Evolutionary conservation across 2,888 invertebrate species (phyloP), one percentile per base, ranked within the genome.

Genomic region (Cylloceria caligata): DNA sequence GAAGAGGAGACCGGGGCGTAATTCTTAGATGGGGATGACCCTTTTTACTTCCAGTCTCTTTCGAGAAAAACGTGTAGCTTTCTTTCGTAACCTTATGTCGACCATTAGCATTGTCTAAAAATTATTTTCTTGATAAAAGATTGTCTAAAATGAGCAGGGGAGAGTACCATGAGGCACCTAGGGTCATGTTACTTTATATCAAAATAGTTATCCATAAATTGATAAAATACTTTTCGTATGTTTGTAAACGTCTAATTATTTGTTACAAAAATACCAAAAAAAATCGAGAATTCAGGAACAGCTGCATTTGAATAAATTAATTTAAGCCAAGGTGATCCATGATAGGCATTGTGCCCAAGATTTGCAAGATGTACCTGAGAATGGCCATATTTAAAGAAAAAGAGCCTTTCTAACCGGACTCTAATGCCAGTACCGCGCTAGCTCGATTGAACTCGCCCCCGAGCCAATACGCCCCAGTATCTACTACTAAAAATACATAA

Each of bases 1-100:
- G 55, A 2, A 5, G 1, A 6, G 16, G n/a, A 27, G 30, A 57
- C 55, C 55, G 55, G 55, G 55, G 55, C 55, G 55, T n/a, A n/a
- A 27, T 27, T 13, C 27, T 27, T 24, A 13, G 5, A 13, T 3
- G 4, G 13, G n/a, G 27, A 55, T 55, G 52, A 27, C 21, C 0
- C 1, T 9, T 55, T 49, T 55, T 55, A 27, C 24, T 11, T 24
- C 13, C 52, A n/a, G n/a, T n/a, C n/a, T n/a, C 27, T 4, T 11
- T 11, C 13, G 24, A 13, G 47, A 9, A 49, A 7, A 49, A 21
- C 2, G 9, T 49, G 16, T 49, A 19, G 47, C 6, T 6, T 16
- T 47, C 6, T n/a, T n/a, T n/a, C n/a, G n/a, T n/a, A n/a, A n/a
- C 6, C 6, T 36, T 36, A 11, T 36, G 1, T 39, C 2, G 13